Evolutionary conservation across 2,113 vertebrate species (phyloP).

Genomic region (Hemichromis elongatus): DNA sequence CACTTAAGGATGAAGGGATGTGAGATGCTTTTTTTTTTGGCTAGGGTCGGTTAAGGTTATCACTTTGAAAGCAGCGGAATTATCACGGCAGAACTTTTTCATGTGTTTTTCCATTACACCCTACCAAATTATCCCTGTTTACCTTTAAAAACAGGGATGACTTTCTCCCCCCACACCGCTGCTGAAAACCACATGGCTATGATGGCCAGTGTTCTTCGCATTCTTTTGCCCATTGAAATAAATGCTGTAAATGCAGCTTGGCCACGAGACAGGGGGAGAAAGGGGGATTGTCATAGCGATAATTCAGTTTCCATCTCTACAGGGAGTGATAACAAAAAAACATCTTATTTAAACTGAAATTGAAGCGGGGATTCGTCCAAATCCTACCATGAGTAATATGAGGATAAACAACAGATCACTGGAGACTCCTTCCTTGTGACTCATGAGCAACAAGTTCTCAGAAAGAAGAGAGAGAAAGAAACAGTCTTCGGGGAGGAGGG

Average conservation of each 20-base stretch:
- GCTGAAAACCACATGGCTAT: not conserved
- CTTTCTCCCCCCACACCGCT: not conserved
- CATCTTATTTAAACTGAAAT: slow-evolving; percentile 2
- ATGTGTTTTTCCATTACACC: slow-evolving; percentile 2
- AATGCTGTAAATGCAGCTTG: not conserved
- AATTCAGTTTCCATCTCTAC: not conserved
- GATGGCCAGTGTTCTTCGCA: not conserved
- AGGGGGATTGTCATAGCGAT: not conserved
- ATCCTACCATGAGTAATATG: slow-evolving; percentile 8
- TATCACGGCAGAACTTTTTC: not conserved
- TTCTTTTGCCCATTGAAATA: not conserved
- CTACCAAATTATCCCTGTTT: not conserved
- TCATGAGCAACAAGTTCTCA: slow-evolving; percentile 53
- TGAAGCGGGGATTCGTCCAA: not conserved
- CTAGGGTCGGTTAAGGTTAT: not conserved
- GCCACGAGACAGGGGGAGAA: not conserved
- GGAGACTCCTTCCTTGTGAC: slow-evolving; percentile 54
- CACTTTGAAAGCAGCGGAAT: not conserved
- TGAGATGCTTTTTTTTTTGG: not conserved
- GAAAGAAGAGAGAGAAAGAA: slow-evolving; percentile 7
- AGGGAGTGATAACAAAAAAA: slow-evolving; percentile 2
- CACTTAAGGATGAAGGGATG: slow-evolving; percentile 1
- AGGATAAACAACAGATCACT: slow-evolving; percentile 36
- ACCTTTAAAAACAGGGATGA: not conserved
- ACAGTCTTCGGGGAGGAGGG: not conserved